Evolutionary conservation across 92 coral and sea anemone species (phyloP).

Genomic region (Zoanthus gigantus): DNA sequence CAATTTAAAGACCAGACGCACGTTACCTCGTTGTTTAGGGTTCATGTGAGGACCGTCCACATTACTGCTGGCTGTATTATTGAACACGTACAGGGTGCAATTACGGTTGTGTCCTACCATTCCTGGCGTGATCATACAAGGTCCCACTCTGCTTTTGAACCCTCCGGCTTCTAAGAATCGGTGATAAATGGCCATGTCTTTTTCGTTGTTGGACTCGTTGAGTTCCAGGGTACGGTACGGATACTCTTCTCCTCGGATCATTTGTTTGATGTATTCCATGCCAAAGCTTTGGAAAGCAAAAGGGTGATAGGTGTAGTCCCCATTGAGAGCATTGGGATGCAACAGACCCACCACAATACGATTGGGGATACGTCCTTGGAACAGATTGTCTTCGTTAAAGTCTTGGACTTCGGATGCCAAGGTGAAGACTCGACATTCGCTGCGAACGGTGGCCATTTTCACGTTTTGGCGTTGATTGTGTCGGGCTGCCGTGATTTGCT

Average conservation of each 20-base stretch:
- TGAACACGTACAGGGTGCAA: neutral
- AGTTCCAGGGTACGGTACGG: neutral
- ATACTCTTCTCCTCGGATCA: neutral
- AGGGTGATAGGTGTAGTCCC: neutral
- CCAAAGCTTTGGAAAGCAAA: neutral
- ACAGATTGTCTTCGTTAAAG: neutral
- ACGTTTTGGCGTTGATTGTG: neutral
- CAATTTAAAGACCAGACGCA: too few species aligned
- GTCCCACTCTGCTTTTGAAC: neutral
- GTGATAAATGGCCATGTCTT: conserved; percentile 47
- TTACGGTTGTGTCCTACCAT: neutral
- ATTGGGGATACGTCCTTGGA: neutral
- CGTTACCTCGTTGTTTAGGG: neutral
- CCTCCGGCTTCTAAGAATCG: neutral
- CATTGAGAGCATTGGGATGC: too few species aligned
- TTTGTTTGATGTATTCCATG: neutral
- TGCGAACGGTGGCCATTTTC: neutral
- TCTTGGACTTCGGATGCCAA: neutral
- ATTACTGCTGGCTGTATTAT: neutral
- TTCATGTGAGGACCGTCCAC: neutral
- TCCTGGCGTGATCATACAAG: neutral
- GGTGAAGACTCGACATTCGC: neutral
- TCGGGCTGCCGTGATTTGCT: neutral
- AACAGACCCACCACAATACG: too few species aligned
- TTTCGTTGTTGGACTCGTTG: neutral